Evolutionary conservation across 2,888 invertebrate genomes (phyloP).

Genomic region (Trachelus stipa): DNA sequence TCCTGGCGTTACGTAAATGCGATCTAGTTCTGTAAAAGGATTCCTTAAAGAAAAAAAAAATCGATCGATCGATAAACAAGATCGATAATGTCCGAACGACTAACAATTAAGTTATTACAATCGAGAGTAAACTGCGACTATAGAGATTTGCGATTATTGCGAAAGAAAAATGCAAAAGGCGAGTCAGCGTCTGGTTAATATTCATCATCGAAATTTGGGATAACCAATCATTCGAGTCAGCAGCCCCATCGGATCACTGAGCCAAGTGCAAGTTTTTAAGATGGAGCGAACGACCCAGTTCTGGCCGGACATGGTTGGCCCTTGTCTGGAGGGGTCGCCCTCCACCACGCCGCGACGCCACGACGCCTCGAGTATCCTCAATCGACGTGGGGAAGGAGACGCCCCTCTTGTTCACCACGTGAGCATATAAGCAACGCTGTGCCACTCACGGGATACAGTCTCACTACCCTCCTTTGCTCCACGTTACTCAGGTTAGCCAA

Average conservation of each 20-base stretch:
- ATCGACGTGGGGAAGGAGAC: slow-evolving; percentile 38
- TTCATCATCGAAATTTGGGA: neutral
- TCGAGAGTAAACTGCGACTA: neutral
- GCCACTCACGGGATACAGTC: slow-evolving; percentile 48
- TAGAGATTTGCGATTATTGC: neutral
- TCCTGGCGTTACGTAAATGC: neutral
- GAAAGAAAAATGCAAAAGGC: neutral
- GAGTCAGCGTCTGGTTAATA: neutral
- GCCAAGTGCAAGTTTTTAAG: slow-evolving; percentile 1
- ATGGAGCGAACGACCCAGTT: slow-evolving; percentile 24
- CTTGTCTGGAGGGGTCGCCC: slow-evolving; percentile 44
- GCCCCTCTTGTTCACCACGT: slow-evolving; percentile 40
- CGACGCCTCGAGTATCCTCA: slow-evolving; percentile 23
- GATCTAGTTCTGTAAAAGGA: neutral
- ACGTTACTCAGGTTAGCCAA: slow-evolving; percentile 36
- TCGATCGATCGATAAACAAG: neutral
- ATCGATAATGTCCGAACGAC: neutral
- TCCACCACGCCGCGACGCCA: neutral
- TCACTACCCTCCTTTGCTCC: slow-evolving; percentile 49
- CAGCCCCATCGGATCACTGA: neutral
- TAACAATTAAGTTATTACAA: neutral
- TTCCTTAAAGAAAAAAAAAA: neutral
- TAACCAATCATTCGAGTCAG: neutral
- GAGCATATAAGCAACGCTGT: slow-evolving; percentile 53
- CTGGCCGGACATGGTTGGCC: slow-evolving; percentile 25